Conservation (phyloP, 2,888 invertebrate genomes). For the Strigamia transsilvanica region DNA sequence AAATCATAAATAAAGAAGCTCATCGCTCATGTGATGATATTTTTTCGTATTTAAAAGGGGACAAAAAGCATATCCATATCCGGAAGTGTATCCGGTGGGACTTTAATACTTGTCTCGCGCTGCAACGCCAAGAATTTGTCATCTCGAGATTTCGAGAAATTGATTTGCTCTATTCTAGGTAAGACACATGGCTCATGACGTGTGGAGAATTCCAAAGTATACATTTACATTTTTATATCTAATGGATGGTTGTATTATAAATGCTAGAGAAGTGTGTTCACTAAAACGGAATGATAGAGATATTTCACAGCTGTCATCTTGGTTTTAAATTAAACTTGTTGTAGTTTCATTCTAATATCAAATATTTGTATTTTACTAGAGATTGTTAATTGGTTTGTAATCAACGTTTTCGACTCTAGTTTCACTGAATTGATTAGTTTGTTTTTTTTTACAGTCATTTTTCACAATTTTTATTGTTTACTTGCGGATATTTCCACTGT, state of each 20-base stretch:
- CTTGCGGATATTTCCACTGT: too few species aligned
- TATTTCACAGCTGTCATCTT: conserved; percentile 12
- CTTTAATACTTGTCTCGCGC: conserved; percentile 14
- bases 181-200: background rate
- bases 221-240: background rate
- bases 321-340: background rate
- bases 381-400: too few species aligned
- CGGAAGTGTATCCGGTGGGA: conserved; percentile 45
- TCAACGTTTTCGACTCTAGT: too few species aligned
- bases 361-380: too few species aligned
- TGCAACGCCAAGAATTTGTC: conserved; percentile 23
- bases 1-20: conserved; percentile 33
- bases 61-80: conserved; percentile 24
- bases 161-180: background rate
- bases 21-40: conserved; percentile 46
- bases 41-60: conserved; percentile 35
- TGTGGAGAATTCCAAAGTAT: background rate
- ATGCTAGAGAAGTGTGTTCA: background rate
- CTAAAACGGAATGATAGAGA: background rate
- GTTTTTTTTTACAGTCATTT: too few species aligned
- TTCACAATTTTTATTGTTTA: too few species aligned
- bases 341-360: background rate
- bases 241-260: background rate
- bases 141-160: background rate
- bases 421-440: too few species aligned